Percentiles rank a stretch among this genome's conserved stretches.
Evolutionary conservation across 2,888 invertebrate genomes (phyloP).

Genomic region (Tryphoninae sp.): DNA sequence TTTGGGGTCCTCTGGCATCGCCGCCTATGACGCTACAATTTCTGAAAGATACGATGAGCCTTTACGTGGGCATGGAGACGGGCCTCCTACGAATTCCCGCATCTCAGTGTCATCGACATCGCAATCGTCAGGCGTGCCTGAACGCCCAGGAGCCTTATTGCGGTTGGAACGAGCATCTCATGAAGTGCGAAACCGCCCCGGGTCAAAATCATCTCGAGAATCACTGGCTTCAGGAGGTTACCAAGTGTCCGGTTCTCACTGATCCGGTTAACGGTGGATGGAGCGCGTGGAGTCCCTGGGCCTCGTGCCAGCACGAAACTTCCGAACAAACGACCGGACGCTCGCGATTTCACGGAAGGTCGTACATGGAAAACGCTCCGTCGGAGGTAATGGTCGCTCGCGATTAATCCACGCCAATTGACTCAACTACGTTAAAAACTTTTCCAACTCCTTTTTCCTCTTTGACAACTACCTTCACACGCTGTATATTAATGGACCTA

Average conservation of each 20-base stretch:
- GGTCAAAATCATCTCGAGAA: constrained; percentile 84
- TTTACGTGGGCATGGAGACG: constrained; percentile 77
- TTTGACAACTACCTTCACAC: neutral
- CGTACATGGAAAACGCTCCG: constrained; percentile 79
- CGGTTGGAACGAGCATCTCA: constrained; percentile 92
- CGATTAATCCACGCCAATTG: neutral
- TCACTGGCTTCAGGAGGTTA: constrained; percentile 89
- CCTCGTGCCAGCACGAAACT: constrained; percentile 87
- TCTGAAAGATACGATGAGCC: constrained; percentile 88
- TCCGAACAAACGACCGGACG: constrained; percentile 80
- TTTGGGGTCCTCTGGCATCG: constrained; percentile 88
- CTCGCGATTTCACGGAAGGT: constrained; percentile 77
- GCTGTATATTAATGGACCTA: neutral
- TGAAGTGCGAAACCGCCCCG: constrained; percentile 89
- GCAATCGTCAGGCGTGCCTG: constrained; percentile 87
- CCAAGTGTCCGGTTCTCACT: constrained; percentile 86
- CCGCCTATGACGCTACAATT: constrained; percentile 87
- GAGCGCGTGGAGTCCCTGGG: constrained; percentile 94
- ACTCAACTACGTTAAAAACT: neutral
- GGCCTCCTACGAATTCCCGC: constrained; percentile 84
- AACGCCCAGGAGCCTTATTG: constrained; percentile 96
- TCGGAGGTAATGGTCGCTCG: constrained; percentile 53
- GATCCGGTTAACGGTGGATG: constrained; percentile 91
- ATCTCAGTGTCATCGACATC: constrained; percentile 90
- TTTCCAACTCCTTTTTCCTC: neutral